A percentile compares a stretch with the other conserved stretches of the same genome.
phyloP scores from a whole-genome alignment of 2,797 vertebrate genomes.

The Diplodus sargus region DNA sequence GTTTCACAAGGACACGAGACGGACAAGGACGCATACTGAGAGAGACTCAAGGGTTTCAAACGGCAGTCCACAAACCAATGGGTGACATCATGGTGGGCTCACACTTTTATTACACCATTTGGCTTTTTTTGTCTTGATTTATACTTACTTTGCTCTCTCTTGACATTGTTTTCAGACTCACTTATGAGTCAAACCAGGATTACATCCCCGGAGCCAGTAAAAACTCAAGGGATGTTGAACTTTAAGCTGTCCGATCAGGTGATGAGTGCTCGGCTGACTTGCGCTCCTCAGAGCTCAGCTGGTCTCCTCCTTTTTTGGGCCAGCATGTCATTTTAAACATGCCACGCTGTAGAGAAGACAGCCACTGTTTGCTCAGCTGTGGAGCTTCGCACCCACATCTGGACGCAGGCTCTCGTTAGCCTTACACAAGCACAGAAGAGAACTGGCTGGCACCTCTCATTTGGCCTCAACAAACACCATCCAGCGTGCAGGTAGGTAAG shows the following conservation, averaged over 20 bases:
- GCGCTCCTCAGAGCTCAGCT: slow-evolving; percentile 43
- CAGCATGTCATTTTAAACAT: slow-evolving; percentile 82
- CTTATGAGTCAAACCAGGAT: slow-evolving; percentile 8
- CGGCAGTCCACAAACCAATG: too few species aligned
- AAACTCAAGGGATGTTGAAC: slow-evolving; percentile 10
- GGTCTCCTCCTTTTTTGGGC: slow-evolving; percentile 69
- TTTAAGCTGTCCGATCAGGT: slow-evolving; percentile 19
- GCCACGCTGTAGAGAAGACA: slow-evolving; percentile 77
- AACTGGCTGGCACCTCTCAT: slow-evolving; percentile 32
- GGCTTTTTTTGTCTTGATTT: not conserved
- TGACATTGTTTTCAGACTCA: slow-evolving; percentile 1
- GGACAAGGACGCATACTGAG: too few species aligned
- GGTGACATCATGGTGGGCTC: too few species aligned
- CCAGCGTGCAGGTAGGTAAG: slow-evolving; percentile 53
- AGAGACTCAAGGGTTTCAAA: too few species aligned
- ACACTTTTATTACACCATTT: not conserved
- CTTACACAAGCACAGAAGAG: slow-evolving; percentile 46
- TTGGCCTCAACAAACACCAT: slow-evolving; percentile 29
- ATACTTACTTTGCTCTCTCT: not conserved
- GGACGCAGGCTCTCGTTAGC: slow-evolving; percentile 56
- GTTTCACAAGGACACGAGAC: too few species aligned
- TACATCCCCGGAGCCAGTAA: not conserved
- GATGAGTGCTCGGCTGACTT: slow-evolving; percentile 24
- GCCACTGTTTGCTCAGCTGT: slow-evolving; percentile 85
- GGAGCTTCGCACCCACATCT: slow-evolving; percentile 74